These are phyloP conservation scores for Physella acuta DNA, from an alignment of 1,140 invertebrate species.

Conservation along the genomic window DNA sequence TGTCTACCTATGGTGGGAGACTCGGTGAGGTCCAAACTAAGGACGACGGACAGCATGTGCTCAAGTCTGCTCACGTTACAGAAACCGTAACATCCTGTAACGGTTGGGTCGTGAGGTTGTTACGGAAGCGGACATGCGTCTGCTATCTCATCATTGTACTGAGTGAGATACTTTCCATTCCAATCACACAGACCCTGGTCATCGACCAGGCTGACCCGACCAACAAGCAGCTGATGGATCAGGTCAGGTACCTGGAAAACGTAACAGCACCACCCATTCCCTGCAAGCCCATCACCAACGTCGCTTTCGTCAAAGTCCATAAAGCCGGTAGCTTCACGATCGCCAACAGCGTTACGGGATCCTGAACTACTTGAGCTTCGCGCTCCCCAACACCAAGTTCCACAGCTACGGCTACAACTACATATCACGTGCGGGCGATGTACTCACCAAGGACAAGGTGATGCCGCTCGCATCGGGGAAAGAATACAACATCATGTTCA, in stretches of 20 bases:
- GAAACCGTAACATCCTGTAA: too few species aligned
- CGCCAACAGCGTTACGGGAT: constrained; percentile 32
- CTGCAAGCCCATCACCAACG: constrained; percentile 23
- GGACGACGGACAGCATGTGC: too few species aligned
- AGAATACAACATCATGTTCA: constrained; percentile 39
- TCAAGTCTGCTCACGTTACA: too few species aligned
- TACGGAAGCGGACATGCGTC: too few species aligned
- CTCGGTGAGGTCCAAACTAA: too few species aligned
- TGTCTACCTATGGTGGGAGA: too few species aligned
- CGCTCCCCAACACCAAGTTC: constrained; percentile 23
- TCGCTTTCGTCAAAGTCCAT: constrained; percentile 36
- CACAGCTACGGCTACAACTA: constrained; percentile 20
- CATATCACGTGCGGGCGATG: constrained; percentile 18
- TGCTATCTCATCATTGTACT: not conserved
- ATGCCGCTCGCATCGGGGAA: constrained; percentile 19
- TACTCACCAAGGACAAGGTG: constrained; percentile 16
- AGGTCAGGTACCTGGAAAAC: not conserved
- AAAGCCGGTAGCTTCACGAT: constrained; percentile 35
- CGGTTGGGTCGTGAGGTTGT: too few species aligned
- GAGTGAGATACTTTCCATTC: not conserved
- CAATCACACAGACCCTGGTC: not conserved
- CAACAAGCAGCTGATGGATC: not conserved
- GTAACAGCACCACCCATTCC: not conserved
- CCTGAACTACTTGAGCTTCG: constrained; percentile 27
- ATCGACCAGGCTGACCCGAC: not conserved